phyloP scores from a whole-genome alignment of 2,888 invertebrate species.

The Spisula subtruncata region DNA sequence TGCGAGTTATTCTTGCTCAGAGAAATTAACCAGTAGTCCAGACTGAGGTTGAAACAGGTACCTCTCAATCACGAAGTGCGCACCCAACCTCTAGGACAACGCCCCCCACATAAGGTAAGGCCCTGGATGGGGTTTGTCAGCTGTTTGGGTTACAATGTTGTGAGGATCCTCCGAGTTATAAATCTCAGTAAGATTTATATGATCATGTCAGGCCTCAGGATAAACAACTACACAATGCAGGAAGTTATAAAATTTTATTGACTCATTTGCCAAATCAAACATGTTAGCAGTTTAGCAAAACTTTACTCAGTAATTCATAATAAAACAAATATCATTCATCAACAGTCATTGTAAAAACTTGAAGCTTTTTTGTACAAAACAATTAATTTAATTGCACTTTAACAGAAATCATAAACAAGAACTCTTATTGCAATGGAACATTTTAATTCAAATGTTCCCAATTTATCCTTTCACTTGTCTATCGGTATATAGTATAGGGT shows the following conservation, averaged over 20 bases:
- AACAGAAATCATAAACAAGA: not conserved
- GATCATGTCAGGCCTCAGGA: no score
- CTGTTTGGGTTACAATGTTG: no score
- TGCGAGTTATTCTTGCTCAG: no score
- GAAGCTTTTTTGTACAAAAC: not conserved
- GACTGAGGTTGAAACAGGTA: no score
- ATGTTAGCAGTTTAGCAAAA: not conserved
- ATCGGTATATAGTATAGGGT: not conserved
- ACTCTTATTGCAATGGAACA: slow-evolving; percentile 4
- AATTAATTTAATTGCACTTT: slow-evolving; percentile 20
- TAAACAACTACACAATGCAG: not conserved
- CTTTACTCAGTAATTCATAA: not conserved
- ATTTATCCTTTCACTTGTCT: not conserved
- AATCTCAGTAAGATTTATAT: no score
- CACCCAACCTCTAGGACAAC: no score
- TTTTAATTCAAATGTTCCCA: not conserved
- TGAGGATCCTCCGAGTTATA: no score
- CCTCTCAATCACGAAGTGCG: no score
- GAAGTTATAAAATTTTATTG: not conserved
- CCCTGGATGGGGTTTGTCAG: no score
- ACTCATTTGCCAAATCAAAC: slow-evolving; percentile 17
- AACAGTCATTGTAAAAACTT: not conserved
- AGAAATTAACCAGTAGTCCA: no score
- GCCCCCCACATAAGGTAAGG: no score
- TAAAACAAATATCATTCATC: not conserved